Base-by-base conservation (phyloP, 2,113 vertebrate genomes). In the Micromys minutus region DNA sequence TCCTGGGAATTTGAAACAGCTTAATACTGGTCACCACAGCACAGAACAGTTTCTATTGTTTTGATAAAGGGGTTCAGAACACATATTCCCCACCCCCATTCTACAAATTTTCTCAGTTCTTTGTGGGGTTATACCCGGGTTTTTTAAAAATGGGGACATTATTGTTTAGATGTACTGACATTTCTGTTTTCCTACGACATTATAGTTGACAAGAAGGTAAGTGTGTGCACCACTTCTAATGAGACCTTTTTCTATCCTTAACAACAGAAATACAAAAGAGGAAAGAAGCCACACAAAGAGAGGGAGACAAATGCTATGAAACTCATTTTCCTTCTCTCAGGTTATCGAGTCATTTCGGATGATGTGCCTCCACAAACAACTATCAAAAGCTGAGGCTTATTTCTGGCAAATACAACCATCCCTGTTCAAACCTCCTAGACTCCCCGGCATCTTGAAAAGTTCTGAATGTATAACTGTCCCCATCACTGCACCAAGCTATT, bases 321-420 rank as follows among this genome's bases (percentile, higher is more conserved):
- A 96, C 96, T 94, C 90, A 94, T 92, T 95, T 95, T 84, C 80
- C 95, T n/a, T 89, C 65, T 90, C 95, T 90, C 47, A 92, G 72
- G 86, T 92, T 96, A 95, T 75, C 96, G 90, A 94, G 91, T 97
- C 96, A 92, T 90, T 97, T 94, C n/a, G 59, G 90, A 89, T 95
- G 81, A 93, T 72, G 47, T 34, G 36, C 15, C 61, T 94, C 72
- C 50, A 87, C 95, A 75, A 92, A 97, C 50, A 98, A 59, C 26
- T 93, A 92, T 90, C 87, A 91, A 90, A 90, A 93, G 45, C 86
- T 86, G 10, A 39, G 39, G 15, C 34, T 29, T 57, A 90, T 90
- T 95, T 91, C 86, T 92, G 77, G 95, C 88, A 96, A 95, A 90
- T 39, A 71, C 11, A 89, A n/a, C 9, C 0, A 81, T 50, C 77